Evolutionary conservation across 2,888 invertebrate species (phyloP), one percentile per base, ranked within the genome.

Genomic region (Nyleta sp.): DNA sequence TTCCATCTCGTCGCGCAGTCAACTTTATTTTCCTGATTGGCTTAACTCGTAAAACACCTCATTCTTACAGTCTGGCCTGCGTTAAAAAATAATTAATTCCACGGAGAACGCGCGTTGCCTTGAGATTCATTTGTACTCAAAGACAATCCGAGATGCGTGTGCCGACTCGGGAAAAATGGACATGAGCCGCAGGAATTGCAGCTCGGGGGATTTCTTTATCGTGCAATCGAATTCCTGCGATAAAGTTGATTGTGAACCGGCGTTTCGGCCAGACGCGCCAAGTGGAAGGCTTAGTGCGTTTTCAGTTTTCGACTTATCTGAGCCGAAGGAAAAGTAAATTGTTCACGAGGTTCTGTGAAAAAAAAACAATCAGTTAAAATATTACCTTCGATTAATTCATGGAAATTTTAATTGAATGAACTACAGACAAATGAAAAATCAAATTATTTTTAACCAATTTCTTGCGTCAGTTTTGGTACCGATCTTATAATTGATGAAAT

Each of bases 61-160:
- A 64, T 64, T 64, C 46, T 55, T 70, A 70, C 28, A 17, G 42
- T 35, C 53, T 44, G 20, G 18, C 24, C 24, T 28, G 46, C 15
- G 62, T 55, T 46, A 73, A 68, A 75, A 74, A 60, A 53, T 68
- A 67, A 68, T 68, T 75, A 68, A 75, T 75, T 75, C 75, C 24
- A 31, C 38, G 53, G 38, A 53, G 53, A 65, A 38, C 57, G 50
- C 59, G 31, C 42, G 57, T 44, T 65, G 50, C 68, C 62, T 68
- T 52, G 55, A 62, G 42, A 62, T 59, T 75, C 68, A 75, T 75
- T 75, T 75, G 68, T 75, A 75, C 68, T 65, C 68, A 24, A 55
- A 68, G 75, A 67, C 75, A 68, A 68, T 68, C 40, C 62, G 13
- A 62, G 75, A 20, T 60, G 68, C 68, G 62, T 62, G 75, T 68